Percentiles rank a stretch among this genome's conserved stretches.
phyloP scores from a whole-genome alignment of 2,888 invertebrate species.

The Lasioglossum leucozonium region DNA sequence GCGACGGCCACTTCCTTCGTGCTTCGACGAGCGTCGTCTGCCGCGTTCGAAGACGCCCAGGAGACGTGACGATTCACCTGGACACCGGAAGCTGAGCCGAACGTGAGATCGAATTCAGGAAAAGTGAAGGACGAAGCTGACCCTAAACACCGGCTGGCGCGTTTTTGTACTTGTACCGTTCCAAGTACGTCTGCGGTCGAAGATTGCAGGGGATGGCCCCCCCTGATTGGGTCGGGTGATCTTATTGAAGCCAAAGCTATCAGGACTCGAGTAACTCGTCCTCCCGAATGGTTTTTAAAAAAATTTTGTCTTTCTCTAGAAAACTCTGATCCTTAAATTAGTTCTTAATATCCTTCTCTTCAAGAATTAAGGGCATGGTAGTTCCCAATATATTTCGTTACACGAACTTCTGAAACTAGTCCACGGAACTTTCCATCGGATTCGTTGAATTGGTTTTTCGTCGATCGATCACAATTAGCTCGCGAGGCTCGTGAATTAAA shows the following conservation, averaged over 20 bases:
- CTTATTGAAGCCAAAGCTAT: no score
- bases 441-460: background rate
- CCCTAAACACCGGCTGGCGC: background rate
- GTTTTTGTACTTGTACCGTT: background rate
- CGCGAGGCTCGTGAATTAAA: background rate
- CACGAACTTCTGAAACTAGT: background rate
- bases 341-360: no score
- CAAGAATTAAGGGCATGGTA: background rate
- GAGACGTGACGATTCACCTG: slow-evolving; percentile 63
- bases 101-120: slow-evolving; percentile 55
- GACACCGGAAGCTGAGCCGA: slow-evolving; percentile 59
- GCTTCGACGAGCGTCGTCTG: slow-evolving; percentile 60
- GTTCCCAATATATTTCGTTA: background rate
- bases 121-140: slow-evolving; percentile 11
- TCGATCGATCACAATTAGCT: background rate
- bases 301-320: no score
- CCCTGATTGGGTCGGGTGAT: background rate
- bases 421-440: background rate
- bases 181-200: background rate
- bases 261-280: no score
- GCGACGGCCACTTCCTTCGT: slow-evolving; percentile 66
- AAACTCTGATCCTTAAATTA: no score
- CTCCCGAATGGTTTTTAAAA: no score
- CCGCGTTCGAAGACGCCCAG: slow-evolving; percentile 45
- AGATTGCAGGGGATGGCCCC: background rate